Percentiles rank a stretch among this genome's conserved stretches.
Conservation (phyloP, 1,140 invertebrate species). For the Sarcophaga peregrina region DNA sequence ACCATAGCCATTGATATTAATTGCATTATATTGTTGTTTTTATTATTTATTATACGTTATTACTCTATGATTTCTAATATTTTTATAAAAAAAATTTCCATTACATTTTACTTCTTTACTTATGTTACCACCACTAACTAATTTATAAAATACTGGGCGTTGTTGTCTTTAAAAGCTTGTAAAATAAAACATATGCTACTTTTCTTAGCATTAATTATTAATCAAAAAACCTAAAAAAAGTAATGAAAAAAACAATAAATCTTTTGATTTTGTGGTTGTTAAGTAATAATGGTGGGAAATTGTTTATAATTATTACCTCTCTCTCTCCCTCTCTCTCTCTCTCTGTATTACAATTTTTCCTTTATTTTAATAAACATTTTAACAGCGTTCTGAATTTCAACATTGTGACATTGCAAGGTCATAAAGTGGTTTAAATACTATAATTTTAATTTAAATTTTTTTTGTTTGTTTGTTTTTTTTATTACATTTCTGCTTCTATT, state of each 20-base stretch:
- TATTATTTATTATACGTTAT: neutral
- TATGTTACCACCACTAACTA: neutral
- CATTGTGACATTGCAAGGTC: conserved; percentile 19
- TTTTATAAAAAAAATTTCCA: too few species aligned
- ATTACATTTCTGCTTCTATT: neutral
- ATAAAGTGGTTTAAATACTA: neutral
- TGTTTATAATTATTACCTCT: neutral
- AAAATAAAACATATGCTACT: neutral
- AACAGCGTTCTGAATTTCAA: neutral
- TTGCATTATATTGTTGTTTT: neutral
- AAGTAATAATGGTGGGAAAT: conserved; percentile 20
- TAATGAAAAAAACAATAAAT: neutral
- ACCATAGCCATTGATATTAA: neutral
- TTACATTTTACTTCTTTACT: too few species aligned
- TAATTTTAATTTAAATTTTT: too few species aligned
- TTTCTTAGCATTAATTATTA: neutral
- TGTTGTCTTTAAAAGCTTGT: neutral
- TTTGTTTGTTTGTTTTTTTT: too few species aligned
- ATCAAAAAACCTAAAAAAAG: neutral
- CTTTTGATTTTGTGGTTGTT: neutral
- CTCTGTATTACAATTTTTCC: too few species aligned
- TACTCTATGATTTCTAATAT: too few species aligned
- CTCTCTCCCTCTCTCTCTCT: too few species aligned
- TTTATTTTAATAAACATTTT: too few species aligned
- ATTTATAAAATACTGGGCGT: conserved; percentile 9